Evolutionary conservation across 2,888 invertebrate genomes (phyloP).

Genomic region (Stenolophus ochropezus): DNA sequence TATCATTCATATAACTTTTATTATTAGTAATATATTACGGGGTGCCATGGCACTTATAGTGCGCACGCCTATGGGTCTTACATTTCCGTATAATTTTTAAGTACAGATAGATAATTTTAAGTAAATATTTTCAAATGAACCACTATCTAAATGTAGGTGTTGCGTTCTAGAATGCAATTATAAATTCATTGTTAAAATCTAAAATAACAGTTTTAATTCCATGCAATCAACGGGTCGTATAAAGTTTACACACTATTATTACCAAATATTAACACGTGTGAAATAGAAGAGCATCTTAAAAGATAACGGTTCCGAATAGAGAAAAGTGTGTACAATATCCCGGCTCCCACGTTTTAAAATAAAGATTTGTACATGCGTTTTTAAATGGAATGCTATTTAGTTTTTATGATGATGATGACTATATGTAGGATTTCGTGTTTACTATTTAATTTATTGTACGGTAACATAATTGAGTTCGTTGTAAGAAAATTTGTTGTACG

Average conservation of each 20-base stretch:
- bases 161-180: not conserved
- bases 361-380: not conserved
- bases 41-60: no score
- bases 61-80: no score
- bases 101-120: not conserved
- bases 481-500: not conserved
- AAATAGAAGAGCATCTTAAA: slow-evolving; percentile 27
- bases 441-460: not conserved
- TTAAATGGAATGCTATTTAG: slow-evolving; percentile 20
- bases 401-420: slow-evolving; percentile 27
- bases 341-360: slow-evolving; percentile 33
- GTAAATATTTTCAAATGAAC: not conserved
- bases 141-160: not conserved
- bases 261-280: slow-evolving; percentile 21
- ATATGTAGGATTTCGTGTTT: not conserved
- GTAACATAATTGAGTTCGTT: not conserved
- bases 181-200: not conserved
- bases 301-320: slow-evolving; percentile 26
- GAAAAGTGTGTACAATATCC: slow-evolving; percentile 23
- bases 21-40: no score
- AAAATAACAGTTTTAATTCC: not conserved
- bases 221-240: not conserved
- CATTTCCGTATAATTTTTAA: not conserved
- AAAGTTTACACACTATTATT: slow-evolving; percentile 25
- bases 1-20: no score